Percentiles rank a stretch among this genome's conserved stretches.
Evolutionary conservation across 2,113 vertebrate species (phyloP).

Genomic region (Cryptotis parvus): DNA sequence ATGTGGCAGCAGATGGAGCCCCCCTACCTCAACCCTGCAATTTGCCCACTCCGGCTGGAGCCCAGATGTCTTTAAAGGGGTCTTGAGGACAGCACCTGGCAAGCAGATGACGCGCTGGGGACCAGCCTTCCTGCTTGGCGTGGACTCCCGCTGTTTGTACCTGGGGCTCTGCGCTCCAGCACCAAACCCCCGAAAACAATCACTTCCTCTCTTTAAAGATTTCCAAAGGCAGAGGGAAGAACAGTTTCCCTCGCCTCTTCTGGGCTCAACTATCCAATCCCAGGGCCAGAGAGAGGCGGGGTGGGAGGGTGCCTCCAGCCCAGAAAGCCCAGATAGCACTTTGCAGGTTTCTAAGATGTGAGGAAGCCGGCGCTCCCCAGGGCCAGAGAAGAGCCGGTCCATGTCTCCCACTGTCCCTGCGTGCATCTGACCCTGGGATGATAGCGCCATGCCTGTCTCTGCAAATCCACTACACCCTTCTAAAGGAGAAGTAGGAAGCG

Average conservation of each 20-base stretch:
- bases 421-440: neutral
- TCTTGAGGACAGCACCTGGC: neutral
- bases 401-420: neutral
- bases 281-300: neutral
- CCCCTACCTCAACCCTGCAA: neutral
- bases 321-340: neutral
- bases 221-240: slow-evolving; percentile 13
- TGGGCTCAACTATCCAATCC: neutral
- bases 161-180: neutral
- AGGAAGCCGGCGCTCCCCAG: neutral
- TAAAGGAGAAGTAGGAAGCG: neutral
- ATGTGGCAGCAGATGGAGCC: neutral
- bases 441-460: neutral
- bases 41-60: neutral
- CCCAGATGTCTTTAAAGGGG: slow-evolving; percentile 29
- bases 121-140: neutral
- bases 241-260: neutral
- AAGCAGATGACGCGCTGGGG: slow-evolving; percentile 9
- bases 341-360: neutral
- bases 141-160: neutral
- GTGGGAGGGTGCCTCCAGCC: neutral
- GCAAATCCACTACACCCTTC: neutral
- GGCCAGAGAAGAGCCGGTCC: neutral
- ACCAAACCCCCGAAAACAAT: neutral
- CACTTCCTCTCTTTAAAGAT: slow-evolving; percentile 27